Evolutionary conservation across 1,140 invertebrate genomes (phyloP), one percentile per base, ranked within the genome.

Genomic region (Drosophila tristis): DNA sequence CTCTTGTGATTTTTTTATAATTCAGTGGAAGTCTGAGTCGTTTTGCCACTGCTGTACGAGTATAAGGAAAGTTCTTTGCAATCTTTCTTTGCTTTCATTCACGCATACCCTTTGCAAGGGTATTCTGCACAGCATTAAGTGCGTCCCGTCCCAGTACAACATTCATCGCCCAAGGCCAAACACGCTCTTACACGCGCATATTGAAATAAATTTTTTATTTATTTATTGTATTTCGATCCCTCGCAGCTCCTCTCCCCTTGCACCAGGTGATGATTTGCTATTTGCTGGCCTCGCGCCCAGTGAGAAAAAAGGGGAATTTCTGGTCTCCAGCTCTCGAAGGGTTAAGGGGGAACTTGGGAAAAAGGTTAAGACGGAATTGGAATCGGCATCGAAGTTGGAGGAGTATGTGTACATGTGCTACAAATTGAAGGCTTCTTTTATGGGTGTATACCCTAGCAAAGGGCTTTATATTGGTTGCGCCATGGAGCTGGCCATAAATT

Each of bases 201-300:
- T 77, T 59, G 51, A 77, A 64, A 71, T 64, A 47, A 43, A 68
- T 68, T 62, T 63, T 58, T 55, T 62, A 35, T 59, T 71, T 65
- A 63, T 53, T 49, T 58, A 50, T 76, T 43, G 43, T 42, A 26
- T 35, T 61, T 54, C 11, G 35, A 39, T 39, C 16, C 56, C 39
- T 23, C 23, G 35, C n/a, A 15, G n/a, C 42, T 60, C 42, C 16
- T 45, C 43, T 65, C 51, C 56, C 26, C 43, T 62, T 50, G 45
- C 26, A 45, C 78, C 78, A 82, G 80, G 74, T 84, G 80, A 84
- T 84, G 80, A 78, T 84, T 82, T 82, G 80, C 80, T 67, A 70
- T 84, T 84, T 84, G 63, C 54, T 39, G 71, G 61, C 56, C 44
- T 31, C 25, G 43, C 15, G 48, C 13, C 42, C 42, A 58, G 39